Percentiles rank a stretch among this genome's conserved stretches.
These are phyloP conservation scores for Scaptomyza polygonia DNA, from an alignment of 2,888 invertebrate species.

Conservation along the genomic window DNA sequence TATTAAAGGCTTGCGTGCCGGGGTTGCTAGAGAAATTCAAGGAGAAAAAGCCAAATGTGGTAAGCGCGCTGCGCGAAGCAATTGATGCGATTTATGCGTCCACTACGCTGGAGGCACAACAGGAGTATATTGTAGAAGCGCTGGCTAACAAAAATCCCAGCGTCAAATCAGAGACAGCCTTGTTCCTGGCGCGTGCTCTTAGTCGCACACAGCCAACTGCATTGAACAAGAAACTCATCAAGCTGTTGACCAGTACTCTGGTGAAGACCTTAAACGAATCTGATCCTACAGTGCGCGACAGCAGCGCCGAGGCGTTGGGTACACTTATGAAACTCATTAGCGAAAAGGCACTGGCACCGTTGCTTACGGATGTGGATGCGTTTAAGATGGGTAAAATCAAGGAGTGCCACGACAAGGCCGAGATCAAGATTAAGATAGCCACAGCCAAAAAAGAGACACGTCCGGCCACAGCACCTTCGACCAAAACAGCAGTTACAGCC, in stretches of 20 bases:
- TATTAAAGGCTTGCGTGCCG: conserved; percentile 87
- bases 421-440: conserved; percentile 90
- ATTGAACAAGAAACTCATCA: conserved; percentile 95
- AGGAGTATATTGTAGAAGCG: conserved; percentile 93
- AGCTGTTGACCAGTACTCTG: conserved; percentile 91
- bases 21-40: conserved; percentile 97
- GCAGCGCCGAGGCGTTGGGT: conserved; percentile 96
- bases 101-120: conserved; percentile 92
- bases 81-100: conserved; percentile 94
- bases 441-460: conserved; percentile 86
- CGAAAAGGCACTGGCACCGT: conserved; percentile 94
- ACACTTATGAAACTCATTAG: conserved; percentile 97
- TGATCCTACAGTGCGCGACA: conserved; percentile 96
- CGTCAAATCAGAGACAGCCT: conserved; percentile 93
- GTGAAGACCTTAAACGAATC: conserved; percentile 87
- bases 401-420: conserved; percentile 96
- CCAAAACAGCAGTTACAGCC: conserved; percentile 78
- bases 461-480: conserved; percentile 81
- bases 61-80: conserved; percentile 93
- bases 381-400: conserved; percentile 97
- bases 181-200: conserved; percentile 93
- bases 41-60: conserved; percentile 97
- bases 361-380: conserved; percentile 94
- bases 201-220: conserved; percentile 91
- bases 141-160: conserved; percentile 96